phyloP scores from a whole-genome alignment of 2,113 vertebrate species.

The Meriones unguiculatus region DNA sequence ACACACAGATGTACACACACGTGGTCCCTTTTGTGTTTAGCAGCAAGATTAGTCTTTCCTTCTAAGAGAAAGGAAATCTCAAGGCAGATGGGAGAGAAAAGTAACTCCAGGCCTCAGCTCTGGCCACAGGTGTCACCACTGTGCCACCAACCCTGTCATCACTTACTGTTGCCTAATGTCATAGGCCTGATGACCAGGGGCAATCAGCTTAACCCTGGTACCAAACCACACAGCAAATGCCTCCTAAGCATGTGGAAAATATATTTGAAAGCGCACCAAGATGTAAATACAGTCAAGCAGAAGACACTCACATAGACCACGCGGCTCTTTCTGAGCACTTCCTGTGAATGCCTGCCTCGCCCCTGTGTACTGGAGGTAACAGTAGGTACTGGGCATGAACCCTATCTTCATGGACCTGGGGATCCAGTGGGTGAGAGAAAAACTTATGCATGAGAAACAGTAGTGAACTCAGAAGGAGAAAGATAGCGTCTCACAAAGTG shows the following conservation, averaged over 20 bases:
- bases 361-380: not conserved
- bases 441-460: constrained; percentile 16
- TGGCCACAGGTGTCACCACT: too few species aligned
- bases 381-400: not conserved
- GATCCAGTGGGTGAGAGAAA: not conserved
- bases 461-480: not conserved
- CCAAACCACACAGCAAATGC: not conserved
- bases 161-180: not conserved
- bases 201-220: not conserved
- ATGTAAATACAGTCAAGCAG: constrained; percentile 25
- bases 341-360: not conserved
- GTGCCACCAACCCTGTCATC: not conserved
- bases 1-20: constrained; percentile 33
- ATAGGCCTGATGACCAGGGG: not conserved
- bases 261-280: constrained; percentile 10
- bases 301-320: constrained; percentile 33
- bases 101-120: not conserved
- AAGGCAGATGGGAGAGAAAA: constrained; percentile 6
- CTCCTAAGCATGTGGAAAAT: not conserved
- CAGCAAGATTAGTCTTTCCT: constrained; percentile 29
- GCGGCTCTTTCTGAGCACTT: not conserved
- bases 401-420: not conserved
- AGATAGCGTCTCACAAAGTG: not conserved
- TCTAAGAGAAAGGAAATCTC: not conserved
- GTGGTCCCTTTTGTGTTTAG: constrained; percentile 31